Base-by-base conservation (phyloP, 2,888 invertebrate species). In the Ctenicera cuprea region DNA sequence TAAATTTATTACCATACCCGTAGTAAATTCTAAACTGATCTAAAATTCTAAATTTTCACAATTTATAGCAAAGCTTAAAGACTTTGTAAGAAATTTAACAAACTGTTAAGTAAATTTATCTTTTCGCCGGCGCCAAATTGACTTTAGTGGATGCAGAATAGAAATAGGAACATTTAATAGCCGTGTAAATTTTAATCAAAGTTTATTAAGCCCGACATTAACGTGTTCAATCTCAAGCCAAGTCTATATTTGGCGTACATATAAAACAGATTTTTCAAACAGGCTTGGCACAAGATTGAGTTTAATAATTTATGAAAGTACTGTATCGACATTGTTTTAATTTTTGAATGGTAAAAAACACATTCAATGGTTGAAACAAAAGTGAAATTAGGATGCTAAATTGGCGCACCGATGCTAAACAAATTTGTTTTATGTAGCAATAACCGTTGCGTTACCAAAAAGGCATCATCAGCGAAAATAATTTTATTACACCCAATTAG, bases 161-260 rank as follows among this genome's bases (percentile, higher is more conserved):
- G 54, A 54, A 54, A 54, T 30, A 30, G 54, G 54, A 54, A 54
- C 14, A 54, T n/a, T 54, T 54, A 54, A 54, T 30, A 30, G 54
- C 54, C 18, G 54, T 54, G 16, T 54, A 54, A 54, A 54, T 54
- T 54, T 54, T 54, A 54, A 54, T 54, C 33, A 54, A 30, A n/a
- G 54, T 54, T 54, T 30, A 30, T 52, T 30, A 54, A 30, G 11
- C 54, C 26, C 9, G 12, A 54, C 54, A 3, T 30, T 30, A 26
- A 54, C 54, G 54, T n/a, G 54, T 30, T 18, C n/a, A 26, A 12
- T 7, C 26, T 54, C 20, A 12, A 50, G 54, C n/a, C 54, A 30
- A 30, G 30, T 54, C 54, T 33, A 33, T 33, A 33, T 33, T 33
- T 9, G 33, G 33, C 33, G 33, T 33, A 33, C 33, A n/a, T 54